Base-by-base conservation (phyloP, 2,113 vertebrate species). In the Caranx ignobilis region DNA sequence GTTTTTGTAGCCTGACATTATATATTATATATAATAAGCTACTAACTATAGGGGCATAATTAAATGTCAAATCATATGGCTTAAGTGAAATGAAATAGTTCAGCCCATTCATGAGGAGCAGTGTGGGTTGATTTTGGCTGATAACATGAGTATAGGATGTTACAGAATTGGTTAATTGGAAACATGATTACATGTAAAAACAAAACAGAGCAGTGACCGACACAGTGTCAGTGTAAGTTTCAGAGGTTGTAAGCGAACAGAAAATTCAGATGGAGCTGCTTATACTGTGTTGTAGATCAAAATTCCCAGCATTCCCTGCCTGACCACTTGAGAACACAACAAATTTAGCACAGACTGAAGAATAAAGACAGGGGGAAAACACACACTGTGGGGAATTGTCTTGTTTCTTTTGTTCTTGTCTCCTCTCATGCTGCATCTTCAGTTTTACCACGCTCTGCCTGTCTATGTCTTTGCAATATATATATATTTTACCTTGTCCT, bases 51-150 rank as follows among this genome's bases (percentile, higher is more conserved):
- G 62, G 62, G 62, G 50, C 0, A 63, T 3, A 52, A 16, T 68
- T 78, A 52, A 89, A n/a, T n/a, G 67, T 83, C 55, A 87, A 88
- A 86, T 59, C 87, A 87, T 65, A 73, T 78, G 83, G 64, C 3
- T 18, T 32, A 64, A n/a, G 26, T 48, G 39, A 64, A 72, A 72
- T 21, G 6, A 68, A 80, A 78, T 19, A 57, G 35, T 32, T 60
- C 3, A 56, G 60, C n/a, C 0, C 55, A 0, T 1, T 60, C 55
- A 57, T 26, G 39, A 64, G 66, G 79, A 71, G 7, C 52, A 72
- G n/a, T 2, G 12, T 0, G 21, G 31, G 80, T 59, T 78, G 71
- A 77, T 75, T 68, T 77, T 87, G 87, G 87, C 81, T 50, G 34
- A 48, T 31, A 18, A 55, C 45, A 52, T 11, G 11, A 45, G 61